Base-by-base conservation (phyloP, 2,888 invertebrate species). In the Bellardia bayeri region DNA sequence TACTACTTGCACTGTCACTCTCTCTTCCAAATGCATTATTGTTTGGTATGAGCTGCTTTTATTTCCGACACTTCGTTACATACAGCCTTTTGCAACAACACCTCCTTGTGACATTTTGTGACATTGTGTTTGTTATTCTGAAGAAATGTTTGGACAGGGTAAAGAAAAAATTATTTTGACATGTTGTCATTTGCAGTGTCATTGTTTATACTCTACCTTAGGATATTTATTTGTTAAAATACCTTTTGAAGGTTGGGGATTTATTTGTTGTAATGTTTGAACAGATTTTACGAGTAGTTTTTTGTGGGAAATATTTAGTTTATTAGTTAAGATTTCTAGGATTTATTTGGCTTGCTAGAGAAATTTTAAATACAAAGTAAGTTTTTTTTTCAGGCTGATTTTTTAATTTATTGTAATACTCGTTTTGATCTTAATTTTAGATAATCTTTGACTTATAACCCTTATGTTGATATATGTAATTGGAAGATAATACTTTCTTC, bases 131-230 rank as follows among this genome's bases (percentile, higher is more conserved):
- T 89, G 86, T 78, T 85, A 78, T 66, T 74, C 68, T 64, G 23
- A 9, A 16, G 42, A n/a, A 51, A 58, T n/a, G 54, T 83, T 80
- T 83, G 87, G 75, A 83, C 80, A 76, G 81, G 64, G 71, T 9
- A 76, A 80, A 75, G 9, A 69, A 74, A 79, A 79, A 87, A 79
- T 88, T 89, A 89, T 82, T 83, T 85, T 90, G 90, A 91, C 89
- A 82, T 87, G 86, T 90, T 91, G 91, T 91, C 91, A 91, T 88
- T 88, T 88, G 89, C 91, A 91, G 89, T 89, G 88, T 89, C 84
- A 87, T 61, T 87, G 82, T 54, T 78, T 84, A 79, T 87, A 78
- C 76, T 72, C 42, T 63, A 54, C 71, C 82, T 51, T 49, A 51
- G 37, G 66, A 83, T 69, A 81, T 56, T 49, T 71, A 71, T 42